phyloP scores from a whole-genome alignment of 2,888 invertebrate species.

The Toxonevra muliebris region DNA sequence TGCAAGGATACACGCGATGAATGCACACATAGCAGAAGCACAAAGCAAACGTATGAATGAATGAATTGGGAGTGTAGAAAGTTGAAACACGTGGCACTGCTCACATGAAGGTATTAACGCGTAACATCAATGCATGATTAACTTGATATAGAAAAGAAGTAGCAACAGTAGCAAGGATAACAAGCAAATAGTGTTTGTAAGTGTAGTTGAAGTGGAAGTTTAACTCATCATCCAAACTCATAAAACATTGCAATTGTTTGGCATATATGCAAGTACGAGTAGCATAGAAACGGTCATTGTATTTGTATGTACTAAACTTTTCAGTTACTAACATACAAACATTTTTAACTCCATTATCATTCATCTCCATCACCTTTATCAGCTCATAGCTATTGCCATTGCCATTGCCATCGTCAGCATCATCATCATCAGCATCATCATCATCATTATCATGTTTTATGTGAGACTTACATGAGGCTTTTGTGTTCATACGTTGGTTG shows the following conservation, averaged over 20 bases:
- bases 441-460: slow-evolving; percentile 2
- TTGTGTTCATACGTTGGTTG: not conserved
- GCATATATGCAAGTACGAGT: no score
- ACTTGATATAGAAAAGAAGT: slow-evolving; percentile 41
- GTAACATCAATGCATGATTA: slow-evolving; percentile 63
- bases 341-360: no score
- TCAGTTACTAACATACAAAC: not conserved
- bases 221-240: no score
- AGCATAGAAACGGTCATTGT: no score
- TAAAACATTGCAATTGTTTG: no score
- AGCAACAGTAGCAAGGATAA: no score
- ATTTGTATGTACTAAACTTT: not conserved
- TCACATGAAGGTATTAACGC: slow-evolving; percentile 66
- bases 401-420: no score
- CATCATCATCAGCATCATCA: no score
- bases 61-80: not conserved
- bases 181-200: no score
- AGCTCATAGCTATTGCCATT: no score
- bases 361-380: no score
- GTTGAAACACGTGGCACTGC: slow-evolving; percentile 60
- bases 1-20: not conserved
- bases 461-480: slow-evolving; percentile 15
- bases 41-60: not conserved
- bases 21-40: not conserved
- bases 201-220: no score